Conservation (phyloP, 1,140 invertebrate genomes). For the Drosophila santomea region DNA sequence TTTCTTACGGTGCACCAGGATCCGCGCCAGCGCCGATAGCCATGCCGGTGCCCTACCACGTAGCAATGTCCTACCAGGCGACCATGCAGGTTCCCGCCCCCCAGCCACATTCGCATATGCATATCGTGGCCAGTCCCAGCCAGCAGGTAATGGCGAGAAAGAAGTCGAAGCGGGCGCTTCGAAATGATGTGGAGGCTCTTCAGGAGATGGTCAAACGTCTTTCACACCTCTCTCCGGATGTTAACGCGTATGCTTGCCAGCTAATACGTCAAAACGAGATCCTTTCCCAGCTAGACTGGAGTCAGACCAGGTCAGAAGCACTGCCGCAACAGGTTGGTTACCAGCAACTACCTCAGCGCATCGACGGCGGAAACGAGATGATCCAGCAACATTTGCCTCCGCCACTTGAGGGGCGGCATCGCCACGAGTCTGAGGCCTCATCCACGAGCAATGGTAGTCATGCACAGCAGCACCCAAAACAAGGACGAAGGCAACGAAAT, state of each 20-base stretch:
- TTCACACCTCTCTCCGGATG: conserved; percentile 41
- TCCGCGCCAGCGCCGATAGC: conserved; percentile 18
- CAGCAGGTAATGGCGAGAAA: conserved; percentile 8
- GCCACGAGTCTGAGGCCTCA: conserved; percentile 61
- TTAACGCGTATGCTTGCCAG: conserved; percentile 43
- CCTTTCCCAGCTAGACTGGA: conserved; percentile 56
- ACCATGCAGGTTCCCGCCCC: conserved; percentile 20
- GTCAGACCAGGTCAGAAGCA: neutral
- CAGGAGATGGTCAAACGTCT: conserved; percentile 55
- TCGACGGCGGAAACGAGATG: too few species aligned
- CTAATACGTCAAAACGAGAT: conserved; percentile 54
- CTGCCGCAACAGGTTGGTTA: conserved; percentile 20
- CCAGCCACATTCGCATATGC: conserved; percentile 2
- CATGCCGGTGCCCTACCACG: conserved; percentile 11
- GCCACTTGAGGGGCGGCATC: conserved; percentile 10
- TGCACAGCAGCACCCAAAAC: conserved; percentile 12
- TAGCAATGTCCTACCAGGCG: conserved; percentile 18
- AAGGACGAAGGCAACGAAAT: conserved; percentile 44
- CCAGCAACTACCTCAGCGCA: too few species aligned
- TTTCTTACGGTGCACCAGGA: neutral
- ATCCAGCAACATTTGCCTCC: neutral
- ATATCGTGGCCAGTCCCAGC: neutral
- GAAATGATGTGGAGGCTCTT: conserved; percentile 51
- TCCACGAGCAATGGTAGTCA: conserved; percentile 36
- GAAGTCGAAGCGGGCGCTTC: conserved; percentile 42